Evolutionary conservation across 2,113 vertebrate genomes (phyloP), one percentile per base, ranked within the genome.

Genomic region (Raja brachyura): DNA sequence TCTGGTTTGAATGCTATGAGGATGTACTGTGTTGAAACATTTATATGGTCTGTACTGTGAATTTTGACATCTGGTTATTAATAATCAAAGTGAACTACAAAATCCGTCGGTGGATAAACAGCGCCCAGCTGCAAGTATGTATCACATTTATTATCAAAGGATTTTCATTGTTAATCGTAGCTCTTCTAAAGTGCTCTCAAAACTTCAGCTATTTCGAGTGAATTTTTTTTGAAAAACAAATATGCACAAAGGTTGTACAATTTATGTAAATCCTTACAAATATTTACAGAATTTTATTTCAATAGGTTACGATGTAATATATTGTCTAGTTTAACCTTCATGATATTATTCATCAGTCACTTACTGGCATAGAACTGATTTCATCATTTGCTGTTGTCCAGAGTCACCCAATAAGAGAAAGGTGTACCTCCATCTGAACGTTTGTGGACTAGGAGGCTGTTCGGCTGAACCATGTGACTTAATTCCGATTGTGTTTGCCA

Each of bases 291-390:
- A 10, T 28, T 39, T 33, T 90, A 9, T 90, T 92, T 22, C 90
- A 73, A 10, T 10, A 92, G 73, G 39, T 73, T 33, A 92, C 48
- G 31, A 16, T 73, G 56, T 66, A 92, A 92, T 92, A 70, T 11
- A 74, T 74, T 92, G 90, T 28, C 5, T 22, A 48, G 16, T 92
- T 74, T 73, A 92, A 73, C 73, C 68, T 74, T 73, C 25, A 54
- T 48, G 31, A 92, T 68, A 90, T 90, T 66, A 90, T 20, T 68
- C 39, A 92, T 92, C 22, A 92, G 33, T 68, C 33, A 28, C 66
- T 39, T 39, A 25, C 14, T 92, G 68, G 68, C 70, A 73, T 54
- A 33, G 66, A 92, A 73, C 48, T 92, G 68, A 92, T 92, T 73
- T 92, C 33, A 92, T 68, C 70, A 66, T 73, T 86, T 92, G 90